These are phyloP conservation scores for Lithobates sylvaticus DNA, from an alignment of 2,797 vertebrate species.

Conservation along the genomic window DNA sequence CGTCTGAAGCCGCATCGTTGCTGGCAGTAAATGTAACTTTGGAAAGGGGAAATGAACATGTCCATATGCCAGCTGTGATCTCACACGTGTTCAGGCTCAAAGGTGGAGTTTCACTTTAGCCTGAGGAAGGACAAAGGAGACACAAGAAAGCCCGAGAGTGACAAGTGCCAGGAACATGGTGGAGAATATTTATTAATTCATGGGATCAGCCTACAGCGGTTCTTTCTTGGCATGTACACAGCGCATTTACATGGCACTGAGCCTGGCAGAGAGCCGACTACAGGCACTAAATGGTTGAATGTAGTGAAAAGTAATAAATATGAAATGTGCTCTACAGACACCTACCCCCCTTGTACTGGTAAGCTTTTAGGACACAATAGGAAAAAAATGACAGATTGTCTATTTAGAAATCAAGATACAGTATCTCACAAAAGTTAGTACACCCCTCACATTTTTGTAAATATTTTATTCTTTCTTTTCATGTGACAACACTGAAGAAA, in stretches of 20 bases:
- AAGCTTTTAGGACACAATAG: slow-evolving; percentile 57
- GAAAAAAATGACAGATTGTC: no score
- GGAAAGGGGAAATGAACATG: no score
- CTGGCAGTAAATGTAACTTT: no score
- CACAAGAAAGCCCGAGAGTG: slow-evolving; percentile 49
- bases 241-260: slow-evolving; percentile 66
- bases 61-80: no score
- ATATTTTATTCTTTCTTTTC: no score
- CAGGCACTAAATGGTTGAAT: slow-evolving; percentile 73
- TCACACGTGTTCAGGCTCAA: no score
- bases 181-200: slow-evolving; percentile 64
- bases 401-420: no score
- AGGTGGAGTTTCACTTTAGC: neutral
- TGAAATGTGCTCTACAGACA: slow-evolving; percentile 63
- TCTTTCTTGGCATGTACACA: slow-evolving; percentile 68
- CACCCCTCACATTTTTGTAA: no score
- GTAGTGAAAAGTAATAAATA: slow-evolving; percentile 75
- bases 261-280: slow-evolving; percentile 70
- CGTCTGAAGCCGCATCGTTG: no score
- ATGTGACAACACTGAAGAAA: no score
- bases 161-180: slow-evolving; percentile 70
- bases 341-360: slow-evolving; percentile 46
- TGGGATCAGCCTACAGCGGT: slow-evolving; percentile 67
- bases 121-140: neutral
- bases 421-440: no score